Evolutionary conservation across 2,888 invertebrate genomes (phyloP), one percentile per base, ranked within the genome.

Genomic region (Pseudoips prasinana): DNA sequence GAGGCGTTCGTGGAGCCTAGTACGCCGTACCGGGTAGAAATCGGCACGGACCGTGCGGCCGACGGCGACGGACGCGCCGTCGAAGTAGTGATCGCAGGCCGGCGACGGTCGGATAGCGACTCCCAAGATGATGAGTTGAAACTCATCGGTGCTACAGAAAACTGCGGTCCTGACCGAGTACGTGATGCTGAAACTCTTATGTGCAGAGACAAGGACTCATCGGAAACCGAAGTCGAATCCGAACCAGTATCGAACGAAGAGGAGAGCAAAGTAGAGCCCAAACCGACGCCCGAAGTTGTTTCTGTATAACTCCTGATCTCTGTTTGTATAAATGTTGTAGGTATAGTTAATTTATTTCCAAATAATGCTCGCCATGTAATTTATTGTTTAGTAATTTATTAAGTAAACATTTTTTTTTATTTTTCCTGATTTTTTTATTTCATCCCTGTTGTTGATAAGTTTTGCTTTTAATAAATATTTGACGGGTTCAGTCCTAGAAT

Each of bases 101-200:
- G 78, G 8, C 65, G 75, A 22, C 69, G 73, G 8, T 42, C 62
- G 10, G 74, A 75, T 10, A 44, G 61, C 8, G 82, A 78, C 11
- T 43, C 59, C 9, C 44, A 53, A 10, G 72, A 71, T 45, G 80
- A 86, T 8, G 85, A 90, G 46, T 75, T 89, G 61, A 91, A 89
- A 58, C 80, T 94, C 25, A 58, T 94, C 9, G 93, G 94, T 0
- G 93, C 92, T 9, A 88, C 89, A 29, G 94, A 94, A 62, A 93
- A 94, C 64, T 95, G 95, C 69, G 94, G 94, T 8, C 94, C 94
- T 0, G 94, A 92, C 27, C 87, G 92, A 56, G 89, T 87, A 51
- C 90, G 94, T 18, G 93, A 95, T 65, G 88, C 90, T n/a, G 89
- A 90, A 38, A 94, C 94, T 5, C 88, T 93, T 24, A 92, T 92